Evolutionary conservation across 2,797 vertebrate genomes (phyloP).

Genomic region (Ctenopoma kingsleyae): DNA sequence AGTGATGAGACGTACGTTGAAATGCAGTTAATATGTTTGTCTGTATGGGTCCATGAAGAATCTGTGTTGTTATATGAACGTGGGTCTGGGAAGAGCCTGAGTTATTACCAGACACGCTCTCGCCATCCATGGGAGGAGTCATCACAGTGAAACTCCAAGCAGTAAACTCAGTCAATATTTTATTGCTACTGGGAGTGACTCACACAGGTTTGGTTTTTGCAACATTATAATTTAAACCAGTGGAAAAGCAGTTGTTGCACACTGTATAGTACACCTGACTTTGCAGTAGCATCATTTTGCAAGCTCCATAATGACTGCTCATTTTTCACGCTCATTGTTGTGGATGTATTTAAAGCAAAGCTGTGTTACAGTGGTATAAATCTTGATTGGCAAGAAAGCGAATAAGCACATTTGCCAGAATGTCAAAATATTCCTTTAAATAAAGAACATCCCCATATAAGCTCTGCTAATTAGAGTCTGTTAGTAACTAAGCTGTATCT

Average conservation of each 20-base stretch:
- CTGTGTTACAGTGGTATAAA: neutral
- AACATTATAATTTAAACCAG: conserved; percentile 38
- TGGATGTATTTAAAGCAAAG: conserved; percentile 13
- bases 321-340: neutral
- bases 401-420: neutral
- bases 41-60: conserved; percentile 11
- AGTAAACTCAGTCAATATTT: conserved; percentile 53
- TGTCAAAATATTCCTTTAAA: conserved; percentile 2
- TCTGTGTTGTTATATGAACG: conserved; percentile 4
- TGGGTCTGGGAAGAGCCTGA: conserved; percentile 40
- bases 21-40: conserved; percentile 22
- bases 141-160: conserved; percentile 32
- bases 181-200: conserved; percentile 37
- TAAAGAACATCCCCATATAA: neutral
- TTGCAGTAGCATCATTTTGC: conserved; percentile 5
- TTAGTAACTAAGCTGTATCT: neutral
- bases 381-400: neutral
- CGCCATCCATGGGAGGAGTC: conserved; percentile 43
- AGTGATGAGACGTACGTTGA: conserved; percentile 20
- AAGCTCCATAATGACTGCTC: neutral
- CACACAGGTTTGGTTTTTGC: conserved; percentile 44
- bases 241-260: conserved; percentile 6
- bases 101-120: conserved; percentile 25
- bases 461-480: neutral
- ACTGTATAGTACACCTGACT: neutral